Conservation (phyloP, 1,140 invertebrate genomes). For the Apolygus lucorum region DNA sequence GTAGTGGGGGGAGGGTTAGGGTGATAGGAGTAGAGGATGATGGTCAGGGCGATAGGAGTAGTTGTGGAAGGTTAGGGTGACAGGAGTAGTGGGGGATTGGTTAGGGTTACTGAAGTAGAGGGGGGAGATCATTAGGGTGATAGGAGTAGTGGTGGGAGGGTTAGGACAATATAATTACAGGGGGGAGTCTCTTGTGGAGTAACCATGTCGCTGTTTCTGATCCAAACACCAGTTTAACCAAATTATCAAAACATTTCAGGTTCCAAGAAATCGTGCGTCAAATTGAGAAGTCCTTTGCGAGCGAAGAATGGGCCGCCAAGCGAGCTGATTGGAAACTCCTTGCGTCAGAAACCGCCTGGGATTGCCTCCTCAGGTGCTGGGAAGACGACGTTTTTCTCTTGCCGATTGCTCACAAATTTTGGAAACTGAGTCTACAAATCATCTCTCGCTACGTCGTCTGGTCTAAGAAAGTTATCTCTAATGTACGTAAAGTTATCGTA, state of each 20-base stretch:
- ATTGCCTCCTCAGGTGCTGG: conserved; percentile 60
- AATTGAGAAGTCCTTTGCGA: conserved; percentile 51
- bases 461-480: conserved; percentile 42
- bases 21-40: too few relatives aligned
- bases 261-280: conserved; percentile 80
- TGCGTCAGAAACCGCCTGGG: conserved; percentile 45
- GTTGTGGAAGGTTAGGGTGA: too few relatives aligned
- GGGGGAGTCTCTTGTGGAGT: too few relatives aligned
- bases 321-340: conserved; percentile 26
- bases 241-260: conserved; percentile 37
- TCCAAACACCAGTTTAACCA: neutral
- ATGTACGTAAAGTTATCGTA: too few relatives aligned
- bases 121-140: too few relatives aligned
- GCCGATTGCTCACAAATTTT: conserved; percentile 68
- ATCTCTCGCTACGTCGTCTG: conserved; percentile 65
- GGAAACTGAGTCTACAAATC: conserved; percentile 77
- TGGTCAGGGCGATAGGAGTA: too few relatives aligned
- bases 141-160: too few relatives aligned
- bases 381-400: conserved; percentile 60
- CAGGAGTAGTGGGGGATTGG: too few relatives aligned
- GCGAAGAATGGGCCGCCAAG: conserved; percentile 27
- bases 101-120: too few relatives aligned
- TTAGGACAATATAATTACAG: too few relatives aligned
- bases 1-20: too few relatives aligned
- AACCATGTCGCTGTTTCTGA: too few relatives aligned